These are phyloP conservation scores for Pomatorhinus ruficollis DNA, from an alignment of 2,113 vertebrate genomes.

Conservation along the genomic window DNA sequence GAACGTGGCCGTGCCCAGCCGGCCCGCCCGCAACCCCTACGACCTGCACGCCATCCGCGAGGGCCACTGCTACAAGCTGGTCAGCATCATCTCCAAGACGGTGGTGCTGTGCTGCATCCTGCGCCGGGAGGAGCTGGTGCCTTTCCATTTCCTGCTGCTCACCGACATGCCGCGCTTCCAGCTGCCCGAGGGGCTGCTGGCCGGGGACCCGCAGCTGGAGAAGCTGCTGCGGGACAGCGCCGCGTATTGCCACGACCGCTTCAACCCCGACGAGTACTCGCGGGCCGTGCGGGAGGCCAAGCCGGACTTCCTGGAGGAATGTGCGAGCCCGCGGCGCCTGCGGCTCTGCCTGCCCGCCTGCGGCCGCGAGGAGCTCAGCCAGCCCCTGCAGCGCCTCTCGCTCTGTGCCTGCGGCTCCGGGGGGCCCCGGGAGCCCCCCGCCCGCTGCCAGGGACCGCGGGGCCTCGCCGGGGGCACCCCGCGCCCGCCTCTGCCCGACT, in stretches of 20 bases:
- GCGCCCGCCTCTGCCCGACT: conserved; percentile 36
- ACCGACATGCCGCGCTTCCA: conserved; percentile 93
- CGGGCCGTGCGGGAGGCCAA: conserved; percentile 90
- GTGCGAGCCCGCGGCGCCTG: conserved; percentile 85
- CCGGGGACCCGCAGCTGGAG: conserved; percentile 83
- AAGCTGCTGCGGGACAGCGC: conserved; percentile 88
- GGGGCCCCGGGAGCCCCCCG: conserved; percentile 36
- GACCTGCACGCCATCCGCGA: conserved; percentile 93
- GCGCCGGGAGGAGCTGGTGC: conserved; percentile 85
- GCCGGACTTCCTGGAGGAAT: conserved; percentile 87
- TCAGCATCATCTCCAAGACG: conserved; percentile 96
- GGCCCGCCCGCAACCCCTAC: conserved; percentile 90
- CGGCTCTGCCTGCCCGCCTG: conserved; percentile 81
- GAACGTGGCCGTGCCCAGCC: conserved; percentile 91
- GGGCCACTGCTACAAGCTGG: conserved; percentile 96
- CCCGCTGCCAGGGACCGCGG: conserved; percentile 22
- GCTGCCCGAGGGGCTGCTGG: conserved; percentile 87
- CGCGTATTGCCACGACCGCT: conserved; percentile 83
- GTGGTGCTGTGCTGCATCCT: conserved; percentile 94
- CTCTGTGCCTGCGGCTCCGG: conserved; percentile 78
- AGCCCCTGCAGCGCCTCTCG: conserved; percentile 76
- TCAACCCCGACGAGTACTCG: conserved; percentile 94
- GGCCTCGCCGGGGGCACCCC: rapidly evolving
- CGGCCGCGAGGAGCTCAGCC: conserved; percentile 76
- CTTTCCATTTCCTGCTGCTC: conserved; percentile 92